Evolutionary conservation across 2,113 vertebrate genomes (phyloP).

Genomic region (Clarias macrocephalus): DNA sequence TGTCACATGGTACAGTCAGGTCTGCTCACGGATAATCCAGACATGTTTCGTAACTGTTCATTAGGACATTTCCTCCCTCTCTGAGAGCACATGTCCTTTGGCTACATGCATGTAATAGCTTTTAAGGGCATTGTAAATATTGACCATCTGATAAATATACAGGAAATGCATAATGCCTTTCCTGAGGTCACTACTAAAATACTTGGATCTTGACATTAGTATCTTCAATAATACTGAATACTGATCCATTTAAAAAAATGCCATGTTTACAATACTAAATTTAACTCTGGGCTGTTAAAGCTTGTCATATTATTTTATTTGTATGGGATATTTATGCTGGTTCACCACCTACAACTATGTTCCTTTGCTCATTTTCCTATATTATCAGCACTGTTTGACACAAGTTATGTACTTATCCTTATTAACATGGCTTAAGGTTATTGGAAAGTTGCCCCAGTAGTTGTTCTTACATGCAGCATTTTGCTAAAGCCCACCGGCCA

Average conservation of each 20-base stretch:
- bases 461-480: not conserved
- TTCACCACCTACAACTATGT: not conserved
- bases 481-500: not conserved
- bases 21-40: constrained; percentile 31
- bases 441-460: not conserved
- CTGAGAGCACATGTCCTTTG: not conserved
- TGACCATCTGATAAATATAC: not conserved
- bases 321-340: not conserved
- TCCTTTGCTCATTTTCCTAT: not conserved
- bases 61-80: not conserved
- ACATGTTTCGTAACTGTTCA: constrained; percentile 34
- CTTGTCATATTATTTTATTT: not conserved
- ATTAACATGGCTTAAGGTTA: constrained; percentile 19
- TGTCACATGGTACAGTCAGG: constrained; percentile 42
- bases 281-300: not conserved
- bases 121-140: not conserved
- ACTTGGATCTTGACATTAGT: not conserved
- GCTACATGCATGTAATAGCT: not conserved
- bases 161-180: not conserved
- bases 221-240: not conserved
- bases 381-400: constrained; percentile 18
- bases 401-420: constrained; percentile 13
- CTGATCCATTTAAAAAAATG: not conserved
- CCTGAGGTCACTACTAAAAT: not conserved
- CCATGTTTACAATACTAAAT: not conserved